These are phyloP conservation scores for Doryteuthis pealeii DNA, from an alignment of 1,140 invertebrate genomes.

Conservation along the genomic window DNA sequence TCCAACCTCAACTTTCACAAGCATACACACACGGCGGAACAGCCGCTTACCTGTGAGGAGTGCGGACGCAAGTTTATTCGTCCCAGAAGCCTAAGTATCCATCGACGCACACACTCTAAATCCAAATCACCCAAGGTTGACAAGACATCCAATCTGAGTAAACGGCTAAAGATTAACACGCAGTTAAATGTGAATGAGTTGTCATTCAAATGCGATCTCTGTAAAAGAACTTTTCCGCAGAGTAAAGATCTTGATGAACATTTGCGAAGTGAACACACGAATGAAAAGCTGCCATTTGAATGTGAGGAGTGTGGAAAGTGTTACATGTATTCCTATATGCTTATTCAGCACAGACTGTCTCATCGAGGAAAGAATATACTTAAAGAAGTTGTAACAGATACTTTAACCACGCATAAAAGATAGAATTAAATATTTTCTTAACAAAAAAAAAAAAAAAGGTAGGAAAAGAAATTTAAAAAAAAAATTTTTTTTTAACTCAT, in stretches of 20 bases:
- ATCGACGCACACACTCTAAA: background rate
- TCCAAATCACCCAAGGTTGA: background rate
- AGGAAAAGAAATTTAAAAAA: too few relatives aligned
- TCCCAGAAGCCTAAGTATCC: background rate
- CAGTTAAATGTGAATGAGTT: background rate
- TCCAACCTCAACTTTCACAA: constrained; percentile 30
- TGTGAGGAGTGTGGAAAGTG: background rate
- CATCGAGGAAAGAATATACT: background rate
- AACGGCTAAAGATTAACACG: background rate
- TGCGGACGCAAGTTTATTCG: constrained; percentile 26
- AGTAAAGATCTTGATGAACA: background rate
- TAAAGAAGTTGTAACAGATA: too few relatives aligned
- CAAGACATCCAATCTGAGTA: background rate
- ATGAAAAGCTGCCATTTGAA: background rate
- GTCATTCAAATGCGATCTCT: background rate
- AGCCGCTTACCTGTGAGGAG: constrained; percentile 31
- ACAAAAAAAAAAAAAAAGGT: too few relatives aligned
- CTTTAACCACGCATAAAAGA: too few relatives aligned
- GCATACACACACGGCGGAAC: constrained; percentile 38
- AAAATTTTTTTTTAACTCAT: too few relatives aligned
- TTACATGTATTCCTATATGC: background rate
- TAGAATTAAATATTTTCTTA: too few relatives aligned
- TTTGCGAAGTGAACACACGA: background rate
- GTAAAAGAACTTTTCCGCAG: background rate
- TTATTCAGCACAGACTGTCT: background rate